A percentile compares a stretch with the other conserved stretches of the same genome.
These are phyloP conservation scores for Zaprionus taronus DNA, from an alignment of 1,140 invertebrate species.

Conservation along the genomic window DNA sequence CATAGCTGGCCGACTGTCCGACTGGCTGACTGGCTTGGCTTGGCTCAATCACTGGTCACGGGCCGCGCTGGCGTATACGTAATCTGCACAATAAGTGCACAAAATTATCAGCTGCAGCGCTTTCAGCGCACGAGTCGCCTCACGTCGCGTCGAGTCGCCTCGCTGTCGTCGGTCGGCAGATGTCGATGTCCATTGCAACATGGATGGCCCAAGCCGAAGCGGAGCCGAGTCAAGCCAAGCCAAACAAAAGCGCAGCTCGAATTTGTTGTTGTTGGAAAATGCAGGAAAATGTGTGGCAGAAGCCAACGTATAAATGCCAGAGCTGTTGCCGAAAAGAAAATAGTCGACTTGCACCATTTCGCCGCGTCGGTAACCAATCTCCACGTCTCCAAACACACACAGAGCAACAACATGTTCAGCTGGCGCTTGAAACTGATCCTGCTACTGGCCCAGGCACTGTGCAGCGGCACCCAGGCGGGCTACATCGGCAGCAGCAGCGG, in stretches of 20 bases:
- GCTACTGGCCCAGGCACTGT: conserved; percentile 47
- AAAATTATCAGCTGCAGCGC: conserved; percentile 71
- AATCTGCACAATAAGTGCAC: conserved; percentile 70
- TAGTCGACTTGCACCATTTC: conserved; percentile 77
- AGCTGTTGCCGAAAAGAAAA: conserved; percentile 62
- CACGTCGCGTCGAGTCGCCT: not conserved
- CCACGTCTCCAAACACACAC: not conserved
- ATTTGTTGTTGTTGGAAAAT: conserved; percentile 55
- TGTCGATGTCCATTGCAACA: conserved; percentile 79
- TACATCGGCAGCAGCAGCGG: conserved; percentile 53
- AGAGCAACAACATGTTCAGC: conserved; percentile 49
- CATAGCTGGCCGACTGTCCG: conserved; percentile 2
- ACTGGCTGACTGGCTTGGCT: conserved; percentile 7
- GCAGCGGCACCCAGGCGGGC: conserved; percentile 26
- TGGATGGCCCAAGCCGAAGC: conserved; percentile 46
- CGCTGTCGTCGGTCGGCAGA: conserved; percentile 51
- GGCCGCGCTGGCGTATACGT: conserved; percentile 54
- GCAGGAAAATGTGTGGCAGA: conserved; percentile 68
- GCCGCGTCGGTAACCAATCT: conserved; percentile 57
- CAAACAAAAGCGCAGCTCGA: conserved; percentile 62
- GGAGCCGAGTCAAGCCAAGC: conserved; percentile 40
- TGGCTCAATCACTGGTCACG: conserved; percentile 23
- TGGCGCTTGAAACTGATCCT: conserved; percentile 53
- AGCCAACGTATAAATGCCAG: conserved; percentile 68
- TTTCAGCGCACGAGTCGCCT: conserved; percentile 25